Evolutionary conservation across 2,113 vertebrate species (phyloP), one percentile per base, ranked within the genome.

Genomic region (Pogona vitticeps): DNA sequence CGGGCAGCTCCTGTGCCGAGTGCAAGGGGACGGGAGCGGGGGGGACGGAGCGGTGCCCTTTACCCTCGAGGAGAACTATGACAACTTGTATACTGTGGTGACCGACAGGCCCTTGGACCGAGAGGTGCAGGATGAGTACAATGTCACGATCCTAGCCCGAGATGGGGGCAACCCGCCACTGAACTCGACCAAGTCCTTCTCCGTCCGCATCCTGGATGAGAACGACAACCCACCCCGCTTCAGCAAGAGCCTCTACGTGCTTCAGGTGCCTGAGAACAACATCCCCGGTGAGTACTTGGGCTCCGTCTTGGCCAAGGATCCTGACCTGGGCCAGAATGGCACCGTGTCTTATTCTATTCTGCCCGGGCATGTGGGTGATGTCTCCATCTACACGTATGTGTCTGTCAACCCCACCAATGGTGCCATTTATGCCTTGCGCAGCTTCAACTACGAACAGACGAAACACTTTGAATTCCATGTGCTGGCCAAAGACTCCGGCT

Each of bases 381-480:
- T 99, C 83, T 99, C 99, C 88, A 98, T 99, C 87, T 99, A 98
- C 93, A 99, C 99, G 8, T 99, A 99, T 0, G 99, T 99, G 52
- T 99, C 98, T 0, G 98, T 99, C 71, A 99, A 99, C 89, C 98
- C 98, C 67, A 98, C 98, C 40, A 99, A 99, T 72, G 99, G 99
- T 87, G 99, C 99, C 93, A 98, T 99, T 79, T 99, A 99, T 0
- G 99, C 99, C 8, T 96, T 99, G 85, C 97, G 99, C 87, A 99
- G 98, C 87, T 99, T 99, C 88, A 99, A 99, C 95, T 99, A 99
- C 0, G 99, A 99, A 84, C 99, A 99, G 91, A 99, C 99, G 52
- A 99, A 99, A 78, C 98, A 98, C 84, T 99, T 99, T 89, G 99
- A 99, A 92, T 99, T 99, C 86, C 98, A 98, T 0, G 98, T 99